Base-by-base conservation (phyloP, 2,113 vertebrate genomes). In the Meleagris gallopavo region DNA sequence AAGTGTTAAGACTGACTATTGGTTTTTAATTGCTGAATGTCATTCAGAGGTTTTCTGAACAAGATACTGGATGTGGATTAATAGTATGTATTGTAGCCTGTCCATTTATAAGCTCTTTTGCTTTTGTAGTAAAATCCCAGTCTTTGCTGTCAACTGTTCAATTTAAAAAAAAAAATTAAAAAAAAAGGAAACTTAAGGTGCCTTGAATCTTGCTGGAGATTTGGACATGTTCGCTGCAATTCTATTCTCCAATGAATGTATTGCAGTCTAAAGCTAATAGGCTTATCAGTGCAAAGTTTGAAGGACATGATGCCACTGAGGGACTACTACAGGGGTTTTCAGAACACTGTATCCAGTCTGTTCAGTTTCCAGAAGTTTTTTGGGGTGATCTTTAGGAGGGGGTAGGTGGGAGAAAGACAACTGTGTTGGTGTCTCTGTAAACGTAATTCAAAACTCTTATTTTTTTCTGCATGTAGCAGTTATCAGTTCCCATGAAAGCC, bases 401-500 rank as follows among this genome's bases (percentile, higher is more conserved):
- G 5, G 45, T 3, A 57, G 8, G 11, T 67, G n/a, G 9, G 25
- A 45, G 40, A 40, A 46, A 46, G 18, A 34, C 40, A 18, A 34
- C 7, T 60, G 4, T 7, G 3, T 14, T 73, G 16, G n/a, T 25
- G 30, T 15, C 41, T 87, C 12, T 14, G 13, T 52, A 30, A 19
- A 2, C 52, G 25, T 45, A 71, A 36, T 58, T 83, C 29, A 16
- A 34, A 88, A 12, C 14, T 2, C 6, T 36, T 30, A 55, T 75
- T 72, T 54, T 54, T 14, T n/a, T 25, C 9, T 7, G 6, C 5
- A 4, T 2, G 8, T 67, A 4, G 24, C 17, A 5, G 4, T 3
- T 18, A 11, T 14, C 9, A 10, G 22, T 34, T 48, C 6, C 10
- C 1, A 5, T 64, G 30, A 79, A 58, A 6, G 19, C 9, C 65